phyloP scores from a whole-genome alignment of 2,797 vertebrate genomes.

The Enteromius unitaeniatus region DNA sequence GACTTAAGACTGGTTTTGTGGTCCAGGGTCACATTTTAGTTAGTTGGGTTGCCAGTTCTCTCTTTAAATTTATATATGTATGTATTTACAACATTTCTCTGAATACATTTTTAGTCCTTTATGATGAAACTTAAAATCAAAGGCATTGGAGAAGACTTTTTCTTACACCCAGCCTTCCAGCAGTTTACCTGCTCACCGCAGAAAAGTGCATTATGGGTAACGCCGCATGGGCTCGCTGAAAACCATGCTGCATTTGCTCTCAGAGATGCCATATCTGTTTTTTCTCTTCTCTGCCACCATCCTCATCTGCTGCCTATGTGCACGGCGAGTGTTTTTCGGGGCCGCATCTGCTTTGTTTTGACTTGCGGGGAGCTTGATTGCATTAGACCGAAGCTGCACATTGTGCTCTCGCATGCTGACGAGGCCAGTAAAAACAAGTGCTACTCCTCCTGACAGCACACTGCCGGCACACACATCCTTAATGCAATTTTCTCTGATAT shows the following conservation, averaged over 20 bases:
- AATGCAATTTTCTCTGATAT: slow-evolving; percentile 82
- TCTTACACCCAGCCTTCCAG: not conserved
- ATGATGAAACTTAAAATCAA: not conserved
- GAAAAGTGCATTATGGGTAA: slow-evolving; percentile 57
- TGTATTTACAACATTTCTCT: not conserved
- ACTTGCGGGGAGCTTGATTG: slow-evolving; percentile 74
- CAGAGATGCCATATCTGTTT: slow-evolving; percentile 51
- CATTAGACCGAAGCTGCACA: slow-evolving; percentile 75
- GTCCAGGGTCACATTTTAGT: not conserved
- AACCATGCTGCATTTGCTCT: slow-evolving; percentile 48
- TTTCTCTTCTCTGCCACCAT: not conserved
- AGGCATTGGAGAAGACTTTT: not conserved
- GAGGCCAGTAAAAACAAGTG: slow-evolving; percentile 71
- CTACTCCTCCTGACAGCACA: slow-evolving; percentile 74
- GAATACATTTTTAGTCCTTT: not conserved
- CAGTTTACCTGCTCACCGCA: slow-evolving; percentile 22
- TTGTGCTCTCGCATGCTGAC: slow-evolving; percentile 62
- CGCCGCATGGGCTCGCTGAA: slow-evolving; percentile 52
- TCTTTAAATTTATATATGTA: not conserved
- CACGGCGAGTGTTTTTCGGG: slow-evolving; percentile 61
- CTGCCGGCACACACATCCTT: slow-evolving; percentile 66
- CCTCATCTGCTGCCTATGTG: slow-evolving; percentile 27
- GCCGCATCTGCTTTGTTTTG: slow-evolving; percentile 76
- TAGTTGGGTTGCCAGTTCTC: not conserved
- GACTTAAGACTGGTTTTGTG: no score